Conservation (phyloP, 2,888 invertebrate genomes). For the Blastobasis adustella region DNA sequence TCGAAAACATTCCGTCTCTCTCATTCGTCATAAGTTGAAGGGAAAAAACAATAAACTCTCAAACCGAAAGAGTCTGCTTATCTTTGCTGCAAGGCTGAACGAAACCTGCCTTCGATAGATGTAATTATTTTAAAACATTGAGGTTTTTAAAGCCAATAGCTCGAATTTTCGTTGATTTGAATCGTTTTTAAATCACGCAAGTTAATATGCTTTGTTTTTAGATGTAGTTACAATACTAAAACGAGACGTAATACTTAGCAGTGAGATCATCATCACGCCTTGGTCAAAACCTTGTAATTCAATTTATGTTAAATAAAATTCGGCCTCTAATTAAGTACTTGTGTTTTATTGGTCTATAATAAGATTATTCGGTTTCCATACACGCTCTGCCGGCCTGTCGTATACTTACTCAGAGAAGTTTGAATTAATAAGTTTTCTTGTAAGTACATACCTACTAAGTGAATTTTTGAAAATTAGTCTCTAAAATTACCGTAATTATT, state of each 20-base stretch:
- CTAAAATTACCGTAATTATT: no score
- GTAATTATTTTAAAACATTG: slow-evolving; percentile 9
- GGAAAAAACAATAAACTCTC: not conserved
- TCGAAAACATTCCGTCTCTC: slow-evolving; percentile 3
- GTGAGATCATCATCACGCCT: not conserved
- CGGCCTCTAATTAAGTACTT: not conserved
- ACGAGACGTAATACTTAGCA: not conserved
- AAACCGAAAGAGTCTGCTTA: slow-evolving; percentile 6
- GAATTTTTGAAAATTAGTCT: no score
- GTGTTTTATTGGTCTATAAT: no score
- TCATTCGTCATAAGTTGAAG: not conserved
- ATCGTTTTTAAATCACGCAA: not conserved
- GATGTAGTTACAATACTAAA: not conserved
- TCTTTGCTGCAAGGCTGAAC: slow-evolving; percentile 6
- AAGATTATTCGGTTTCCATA: no score
- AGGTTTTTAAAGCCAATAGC: not conserved
- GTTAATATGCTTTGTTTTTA: not conserved
- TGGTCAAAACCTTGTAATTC: not conserved
- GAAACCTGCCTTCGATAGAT: slow-evolving; percentile 8
- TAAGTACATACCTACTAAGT: no score
- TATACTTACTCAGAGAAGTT: no score
- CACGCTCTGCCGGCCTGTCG: no score
- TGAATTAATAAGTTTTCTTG: no score
- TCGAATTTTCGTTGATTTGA: not conserved
- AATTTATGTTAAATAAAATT: not conserved